Percentiles rank a stretch among this genome's conserved stretches.
Conservation (phyloP, 2,797 vertebrate genomes). For the Lophotriccus pileatus region DNA sequence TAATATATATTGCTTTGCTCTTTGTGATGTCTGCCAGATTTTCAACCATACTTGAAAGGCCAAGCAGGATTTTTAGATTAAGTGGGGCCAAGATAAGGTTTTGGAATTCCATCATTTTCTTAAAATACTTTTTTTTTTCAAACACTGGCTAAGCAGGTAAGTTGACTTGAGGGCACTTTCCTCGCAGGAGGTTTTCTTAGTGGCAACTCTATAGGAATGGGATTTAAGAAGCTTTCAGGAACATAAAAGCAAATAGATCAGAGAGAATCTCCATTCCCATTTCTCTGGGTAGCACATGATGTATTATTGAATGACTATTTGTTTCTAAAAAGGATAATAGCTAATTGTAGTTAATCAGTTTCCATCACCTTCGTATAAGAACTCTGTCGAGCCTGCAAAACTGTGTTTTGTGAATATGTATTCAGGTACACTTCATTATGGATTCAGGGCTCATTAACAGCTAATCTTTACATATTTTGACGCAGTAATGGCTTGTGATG, state of each 20-base stretch:
- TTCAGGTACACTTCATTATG: neutral
- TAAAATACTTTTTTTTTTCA: neutral
- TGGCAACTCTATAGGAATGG: neutral
- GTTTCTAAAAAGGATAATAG: neutral
- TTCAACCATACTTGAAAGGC: constrained; percentile 24
- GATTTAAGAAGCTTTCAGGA: constrained; percentile 23
- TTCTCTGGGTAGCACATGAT: neutral
- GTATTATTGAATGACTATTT: neutral
- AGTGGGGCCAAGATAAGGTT: neutral
- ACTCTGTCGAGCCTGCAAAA: neutral
- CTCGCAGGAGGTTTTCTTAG: neutral
- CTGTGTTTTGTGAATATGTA: neutral
- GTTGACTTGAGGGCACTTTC: neutral
- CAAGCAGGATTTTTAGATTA: constrained; percentile 40
- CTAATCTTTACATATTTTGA: constrained; percentile 7
- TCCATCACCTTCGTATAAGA: neutral
- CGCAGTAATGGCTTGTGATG: neutral
- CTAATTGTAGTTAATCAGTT: neutral
- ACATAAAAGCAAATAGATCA: neutral
- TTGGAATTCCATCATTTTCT: neutral
- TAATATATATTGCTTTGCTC: neutral
- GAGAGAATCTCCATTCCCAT: neutral
- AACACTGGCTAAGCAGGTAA: neutral
- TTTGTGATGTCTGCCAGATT: constrained; percentile 30
- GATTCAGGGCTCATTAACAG: neutral